Evolutionary conservation across 1,140 invertebrate species (phyloP).

Genomic region (Nymphalis io): DNA sequence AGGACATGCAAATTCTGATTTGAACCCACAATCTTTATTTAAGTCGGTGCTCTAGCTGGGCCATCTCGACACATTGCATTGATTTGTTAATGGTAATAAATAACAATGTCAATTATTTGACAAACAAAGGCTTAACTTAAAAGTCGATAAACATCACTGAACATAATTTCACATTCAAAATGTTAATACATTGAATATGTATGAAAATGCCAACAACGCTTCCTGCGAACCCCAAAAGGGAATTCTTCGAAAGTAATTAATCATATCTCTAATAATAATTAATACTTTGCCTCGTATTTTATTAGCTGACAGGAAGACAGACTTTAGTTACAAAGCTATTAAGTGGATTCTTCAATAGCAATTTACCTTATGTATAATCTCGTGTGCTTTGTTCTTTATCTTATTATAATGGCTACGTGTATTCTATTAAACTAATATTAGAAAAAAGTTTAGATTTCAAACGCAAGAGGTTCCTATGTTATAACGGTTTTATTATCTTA

Average conservation of each 20-base stretch:
- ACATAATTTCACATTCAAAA: neutral
- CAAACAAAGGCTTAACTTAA: too few species aligned
- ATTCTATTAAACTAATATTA: too few species aligned
- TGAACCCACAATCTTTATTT: too few species aligned
- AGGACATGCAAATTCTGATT: too few species aligned
- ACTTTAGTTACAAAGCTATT: conserved; percentile 10
- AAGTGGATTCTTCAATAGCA: conserved; percentile 12
- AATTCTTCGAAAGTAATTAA: conserved; percentile 50
- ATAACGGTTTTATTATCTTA: too few species aligned
- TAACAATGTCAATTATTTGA: neutral
- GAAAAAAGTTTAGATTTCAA: too few species aligned
- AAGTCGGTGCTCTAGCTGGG: too few species aligned
- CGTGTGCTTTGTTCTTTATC: neutral
- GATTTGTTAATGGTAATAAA: neutral
- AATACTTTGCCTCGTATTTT: conserved; percentile 42
- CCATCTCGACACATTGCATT: too few species aligned
- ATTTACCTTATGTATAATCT: neutral
- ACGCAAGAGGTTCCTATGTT: too few species aligned
- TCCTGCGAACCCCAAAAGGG: conserved; percentile 20
- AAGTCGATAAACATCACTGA: neutral
- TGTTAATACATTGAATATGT: neutral
- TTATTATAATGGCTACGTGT: neutral
- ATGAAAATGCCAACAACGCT: conserved; percentile 22
- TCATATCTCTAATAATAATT: conserved; percentile 57
- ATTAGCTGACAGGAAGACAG: conserved; percentile 24